phyloP scores from a whole-genome alignment of 2,797 vertebrate species.

The Thunnus albacares region DNA sequence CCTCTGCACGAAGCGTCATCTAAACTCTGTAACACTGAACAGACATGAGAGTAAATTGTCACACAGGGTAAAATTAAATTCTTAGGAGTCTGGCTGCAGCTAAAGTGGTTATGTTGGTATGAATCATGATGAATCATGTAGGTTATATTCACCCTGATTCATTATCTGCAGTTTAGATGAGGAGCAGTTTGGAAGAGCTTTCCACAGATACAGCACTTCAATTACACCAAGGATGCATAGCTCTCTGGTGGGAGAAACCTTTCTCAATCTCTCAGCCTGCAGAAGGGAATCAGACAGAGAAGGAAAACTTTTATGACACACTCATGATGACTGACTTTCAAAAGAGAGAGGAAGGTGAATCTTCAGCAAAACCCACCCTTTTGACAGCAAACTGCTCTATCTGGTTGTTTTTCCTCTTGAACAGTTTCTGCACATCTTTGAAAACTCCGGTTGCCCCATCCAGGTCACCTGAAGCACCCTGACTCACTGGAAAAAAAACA shows the following conservation, averaged over 20 bases:
- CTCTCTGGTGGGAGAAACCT: constrained; percentile 89
- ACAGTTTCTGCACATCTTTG: constrained; percentile 97
- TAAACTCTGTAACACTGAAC: constrained; percentile 93
- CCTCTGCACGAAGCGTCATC: constrained; percentile 90
- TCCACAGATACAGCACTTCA: constrained; percentile 98
- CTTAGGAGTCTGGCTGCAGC: background rate
- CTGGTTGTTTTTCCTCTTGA: constrained; percentile 99
- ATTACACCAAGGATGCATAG: constrained; percentile 95
- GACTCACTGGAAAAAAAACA: constrained; percentile 88
- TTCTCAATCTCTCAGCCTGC: constrained; percentile 96
- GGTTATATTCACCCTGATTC: constrained; percentile 91
- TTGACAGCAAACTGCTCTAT: constrained; percentile 99
- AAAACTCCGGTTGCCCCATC: constrained; percentile 92
- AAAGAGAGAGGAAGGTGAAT: background rate
- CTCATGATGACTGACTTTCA: background rate
- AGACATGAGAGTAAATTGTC: constrained; percentile 22
- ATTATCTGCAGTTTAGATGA: constrained; percentile 95
- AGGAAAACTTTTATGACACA: background rate
- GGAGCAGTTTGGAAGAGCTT: constrained; percentile 97
- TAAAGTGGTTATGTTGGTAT: background rate
- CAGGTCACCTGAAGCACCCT: constrained; percentile 94
- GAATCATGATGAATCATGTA: background rate
- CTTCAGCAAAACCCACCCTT: constrained; percentile 79
- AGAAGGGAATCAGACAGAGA: constrained; percentile 23
- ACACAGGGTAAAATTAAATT: background rate